These are phyloP conservation scores for Leptinotarsa juncta DNA, from an alignment of 2,888 invertebrate species.

Conservation along the genomic window DNA sequence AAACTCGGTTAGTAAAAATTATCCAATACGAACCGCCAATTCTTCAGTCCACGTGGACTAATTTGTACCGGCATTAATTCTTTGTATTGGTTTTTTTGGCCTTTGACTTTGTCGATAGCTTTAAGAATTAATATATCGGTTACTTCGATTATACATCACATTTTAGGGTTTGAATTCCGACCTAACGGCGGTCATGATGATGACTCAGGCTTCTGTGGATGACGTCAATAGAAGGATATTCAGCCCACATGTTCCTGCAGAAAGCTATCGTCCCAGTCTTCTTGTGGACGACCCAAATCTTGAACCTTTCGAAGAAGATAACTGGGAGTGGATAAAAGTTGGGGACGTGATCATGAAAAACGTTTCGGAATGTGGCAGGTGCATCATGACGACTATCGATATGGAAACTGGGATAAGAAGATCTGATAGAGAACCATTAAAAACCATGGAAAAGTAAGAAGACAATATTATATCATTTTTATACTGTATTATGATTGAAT, in stretches of 20 bases:
- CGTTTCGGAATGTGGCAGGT: constrained; percentile 70
- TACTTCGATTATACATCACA: background rate
- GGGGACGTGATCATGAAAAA: constrained; percentile 67
- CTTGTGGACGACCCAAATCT: constrained; percentile 64
- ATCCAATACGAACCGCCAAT: too few relatives aligned
- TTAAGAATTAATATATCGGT: too few relatives aligned
- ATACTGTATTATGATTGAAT: background rate
- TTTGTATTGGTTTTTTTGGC: too few relatives aligned
- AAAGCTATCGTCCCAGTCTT: constrained; percentile 71
- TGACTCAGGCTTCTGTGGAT: constrained; percentile 67
- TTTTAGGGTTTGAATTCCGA: constrained; percentile 68
- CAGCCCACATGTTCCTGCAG: constrained; percentile 58
- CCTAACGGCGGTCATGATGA: constrained; percentile 68
- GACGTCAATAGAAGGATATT: constrained; percentile 67
- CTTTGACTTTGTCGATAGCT: too few relatives aligned
- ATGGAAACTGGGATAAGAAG: constrained; percentile 66
- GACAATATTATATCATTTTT: background rate
- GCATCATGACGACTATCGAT: constrained; percentile 63
- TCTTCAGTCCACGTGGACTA: too few relatives aligned
- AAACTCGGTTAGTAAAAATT: too few relatives aligned
- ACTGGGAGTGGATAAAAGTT: constrained; percentile 71
- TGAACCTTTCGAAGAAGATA: constrained; percentile 67
- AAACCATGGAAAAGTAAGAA: constrained; percentile 67
- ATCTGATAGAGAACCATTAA: constrained; percentile 66
- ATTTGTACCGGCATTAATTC: too few relatives aligned